These are phyloP conservation scores for Idaea aversata DNA, from an alignment of 2,888 invertebrate species.

Conservation along the genomic window DNA sequence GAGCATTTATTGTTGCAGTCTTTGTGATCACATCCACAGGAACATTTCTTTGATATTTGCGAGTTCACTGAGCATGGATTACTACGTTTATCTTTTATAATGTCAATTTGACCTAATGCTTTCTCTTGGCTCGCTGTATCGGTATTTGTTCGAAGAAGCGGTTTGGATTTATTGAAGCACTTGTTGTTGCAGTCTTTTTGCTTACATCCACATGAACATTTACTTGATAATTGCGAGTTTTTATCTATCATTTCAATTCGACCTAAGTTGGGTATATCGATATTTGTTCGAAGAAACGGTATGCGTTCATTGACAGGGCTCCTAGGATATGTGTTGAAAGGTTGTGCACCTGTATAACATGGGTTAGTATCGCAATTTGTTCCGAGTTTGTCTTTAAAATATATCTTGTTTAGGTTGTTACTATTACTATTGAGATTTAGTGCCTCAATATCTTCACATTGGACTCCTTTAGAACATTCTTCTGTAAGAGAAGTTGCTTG, in stretches of 20 bases:
- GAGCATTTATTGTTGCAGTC: constrained; percentile 10
- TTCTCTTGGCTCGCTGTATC: constrained; percentile 41
- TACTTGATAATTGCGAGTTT: not conserved
- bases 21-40: constrained; percentile 16
- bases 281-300: constrained; percentile 30
- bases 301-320: constrained; percentile 36
- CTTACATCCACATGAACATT: constrained; percentile 18
- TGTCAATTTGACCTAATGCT: constrained; percentile 4
- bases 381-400: not conserved
- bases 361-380: not conserved
- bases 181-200: constrained; percentile 9
- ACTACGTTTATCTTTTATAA: not conserved
- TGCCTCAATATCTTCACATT: constrained; percentile 31
- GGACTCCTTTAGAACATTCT: constrained; percentile 56
- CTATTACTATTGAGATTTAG: constrained; percentile 19
- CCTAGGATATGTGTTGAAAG: constrained; percentile 53
- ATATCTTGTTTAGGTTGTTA: constrained; percentile 6
- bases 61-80: not conserved
- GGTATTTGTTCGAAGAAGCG: constrained; percentile 44
- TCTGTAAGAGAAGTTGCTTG: constrained; percentile 49
- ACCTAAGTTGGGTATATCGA: constrained; percentile 13
- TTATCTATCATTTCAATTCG: not conserved
- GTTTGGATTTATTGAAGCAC: not conserved
- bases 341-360: not conserved
- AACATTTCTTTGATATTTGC: constrained; percentile 8